Evolutionary conservation across 2,797 vertebrate genomes (phyloP), one percentile per base, ranked within the genome.

Genomic region (Cynopterus sphinx): DNA sequence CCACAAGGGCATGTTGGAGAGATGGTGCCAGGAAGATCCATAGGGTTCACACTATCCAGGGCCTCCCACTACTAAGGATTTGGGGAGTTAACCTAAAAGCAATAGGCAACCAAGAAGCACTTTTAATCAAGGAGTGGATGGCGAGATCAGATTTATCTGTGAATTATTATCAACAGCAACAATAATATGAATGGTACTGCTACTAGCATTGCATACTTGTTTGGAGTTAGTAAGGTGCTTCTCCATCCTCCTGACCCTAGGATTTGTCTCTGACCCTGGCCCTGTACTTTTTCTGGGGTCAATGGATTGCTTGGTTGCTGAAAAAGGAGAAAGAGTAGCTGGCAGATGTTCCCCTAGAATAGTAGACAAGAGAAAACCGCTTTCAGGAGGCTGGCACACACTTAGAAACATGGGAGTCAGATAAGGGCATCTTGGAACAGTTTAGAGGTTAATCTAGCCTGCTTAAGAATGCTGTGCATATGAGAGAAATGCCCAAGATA

Each of bases 361-460:
- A 15, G 90, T 51, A 28, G 96, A 95, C 94, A 93, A 94, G 43
- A 91, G 70, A 91, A 97, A 89, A 63, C 85, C 89, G 90, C 94
- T 92, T 67, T 93, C 84, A 68, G 86, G 70, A 33, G 0, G 26
- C 90, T 96, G 95, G 95, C 87, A 77, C 11, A n/a, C 41, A 46
- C 75, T 90, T 78, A 79, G 59, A 96, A 96, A 87, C 0, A 0
- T 92, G 24, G 39, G 84, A 96, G 94, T 97, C 85, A 94, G 86
- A 89, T 97, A 95, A 97, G 97, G 95, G 79, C 91, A 96, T 96
- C 87, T 87, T 97, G 92, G 93, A 97, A 92, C 95, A 15, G 28
- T 75, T 73, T 17, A 28, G 94, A 87, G 63, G 83, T 96, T 96
- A 92, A 92, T 78, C 84, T 33, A 93, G 92, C 92, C 70, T 79